phyloP scores from a whole-genome alignment of 2,113 vertebrate species.

The Anhinga anhinga region DNA sequence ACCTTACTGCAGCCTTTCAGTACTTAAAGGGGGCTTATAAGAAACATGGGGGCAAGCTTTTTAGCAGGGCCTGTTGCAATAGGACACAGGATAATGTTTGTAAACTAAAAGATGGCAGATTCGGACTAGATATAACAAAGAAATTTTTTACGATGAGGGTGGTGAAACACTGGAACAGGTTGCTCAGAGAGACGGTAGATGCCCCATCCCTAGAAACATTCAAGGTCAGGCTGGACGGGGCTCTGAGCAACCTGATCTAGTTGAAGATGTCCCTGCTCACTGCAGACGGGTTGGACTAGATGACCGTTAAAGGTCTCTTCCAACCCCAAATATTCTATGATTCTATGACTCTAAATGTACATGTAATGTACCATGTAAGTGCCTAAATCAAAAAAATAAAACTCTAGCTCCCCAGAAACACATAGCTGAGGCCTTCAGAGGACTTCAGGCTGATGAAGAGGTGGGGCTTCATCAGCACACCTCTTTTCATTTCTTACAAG shows the following conservation, averaged over 20 bases:
- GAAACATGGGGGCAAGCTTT: not conserved
- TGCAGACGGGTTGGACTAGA: not conserved
- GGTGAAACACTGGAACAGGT: not conserved
- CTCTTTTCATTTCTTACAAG: not conserved
- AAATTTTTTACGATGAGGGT: not conserved
- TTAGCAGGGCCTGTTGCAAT: not conserved
- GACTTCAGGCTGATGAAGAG: not conserved
- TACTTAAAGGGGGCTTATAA: not conserved
- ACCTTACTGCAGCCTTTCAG: not conserved
- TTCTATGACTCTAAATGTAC: not conserved
- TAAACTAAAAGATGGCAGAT: not conserved
- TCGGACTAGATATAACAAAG: not conserved
- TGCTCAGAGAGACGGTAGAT: not conserved
- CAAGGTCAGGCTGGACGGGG: not conserved
- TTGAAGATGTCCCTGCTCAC: not conserved
- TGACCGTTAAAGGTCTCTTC: not conserved
- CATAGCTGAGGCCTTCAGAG: not conserved
- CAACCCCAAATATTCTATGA: not conserved
- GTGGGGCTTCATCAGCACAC: not conserved
- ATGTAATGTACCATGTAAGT: not conserved
- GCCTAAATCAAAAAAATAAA: not conserved
- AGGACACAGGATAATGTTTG: not conserved
- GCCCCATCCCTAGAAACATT: not conserved
- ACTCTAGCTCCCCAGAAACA: not conserved
- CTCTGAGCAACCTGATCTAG: not conserved